A percentile compares a stretch with the other conserved stretches of the same genome.
Evolutionary conservation across 2,113 vertebrate genomes (phyloP).

Genomic region (Forbesichthys agassizii): DNA sequence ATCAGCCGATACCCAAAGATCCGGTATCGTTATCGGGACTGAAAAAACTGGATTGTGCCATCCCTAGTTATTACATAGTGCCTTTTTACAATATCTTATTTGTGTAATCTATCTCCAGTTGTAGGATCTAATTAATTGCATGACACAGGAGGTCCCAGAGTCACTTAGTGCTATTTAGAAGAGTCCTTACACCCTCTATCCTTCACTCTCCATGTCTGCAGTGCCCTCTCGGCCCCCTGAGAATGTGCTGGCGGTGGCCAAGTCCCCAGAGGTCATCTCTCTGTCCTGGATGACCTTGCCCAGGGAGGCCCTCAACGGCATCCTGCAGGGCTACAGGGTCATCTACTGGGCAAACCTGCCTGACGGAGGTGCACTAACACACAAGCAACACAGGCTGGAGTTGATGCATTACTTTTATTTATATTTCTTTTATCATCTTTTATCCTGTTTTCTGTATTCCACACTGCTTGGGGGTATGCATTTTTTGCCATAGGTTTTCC

Average conservation of each 20-base stretch:
- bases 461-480: background rate
- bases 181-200: background rate
- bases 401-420: background rate
- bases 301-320: slow-evolving; percentile 93
- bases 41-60: no score
- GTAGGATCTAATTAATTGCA: no score
- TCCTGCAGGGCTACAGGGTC: slow-evolving; percentile 95
- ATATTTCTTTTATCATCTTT: background rate
- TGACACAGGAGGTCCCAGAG: background rate
- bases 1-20: no score
- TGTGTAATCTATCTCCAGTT: no score
- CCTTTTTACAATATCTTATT: no score
- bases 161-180: background rate
- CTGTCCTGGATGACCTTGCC: slow-evolving; percentile 93
- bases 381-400: background rate
- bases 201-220: slow-evolving; percentile 52
- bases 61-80: no score
- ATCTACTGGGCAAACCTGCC: slow-evolving; percentile 99
- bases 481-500: slow-evolving; percentile 10
- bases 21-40: no score
- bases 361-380: slow-evolving; percentile 89
- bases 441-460: background rate
- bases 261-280: slow-evolving; percentile 94
- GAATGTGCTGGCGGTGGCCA: slow-evolving; percentile 93
- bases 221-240: slow-evolving; percentile 95